Evolutionary conservation across 2,113 vertebrate species (phyloP).

Genomic region (Sylvietta virens): DNA sequence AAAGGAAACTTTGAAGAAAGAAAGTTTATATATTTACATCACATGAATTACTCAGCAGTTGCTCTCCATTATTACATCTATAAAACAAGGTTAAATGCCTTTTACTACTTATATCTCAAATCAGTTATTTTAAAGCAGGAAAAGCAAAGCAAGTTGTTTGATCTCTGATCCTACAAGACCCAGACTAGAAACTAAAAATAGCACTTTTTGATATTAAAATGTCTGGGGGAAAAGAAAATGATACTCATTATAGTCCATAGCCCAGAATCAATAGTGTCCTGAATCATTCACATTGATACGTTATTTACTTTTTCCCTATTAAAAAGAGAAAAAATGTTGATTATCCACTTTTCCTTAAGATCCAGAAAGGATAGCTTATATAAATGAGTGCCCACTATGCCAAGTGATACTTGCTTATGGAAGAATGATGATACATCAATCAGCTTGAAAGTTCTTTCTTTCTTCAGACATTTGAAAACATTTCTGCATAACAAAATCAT

Average conservation of each 20-base stretch:
- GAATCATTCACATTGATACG: not conserved
- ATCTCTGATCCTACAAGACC: not conserved
- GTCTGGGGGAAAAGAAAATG: rapidly evolving
- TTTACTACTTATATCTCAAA: not conserved
- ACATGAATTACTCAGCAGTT: not conserved
- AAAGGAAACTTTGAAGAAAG: not conserved
- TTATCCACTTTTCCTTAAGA: not conserved
- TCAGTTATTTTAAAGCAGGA: not conserved
- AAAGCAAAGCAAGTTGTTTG: not conserved
- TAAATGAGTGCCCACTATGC: not conserved
- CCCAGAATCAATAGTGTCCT: not conserved
- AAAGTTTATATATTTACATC: not conserved
- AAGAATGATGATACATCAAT: not conserved
- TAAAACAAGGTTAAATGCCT: not conserved
- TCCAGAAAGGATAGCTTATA: not conserved
- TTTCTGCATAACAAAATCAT: not conserved
- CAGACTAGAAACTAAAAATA: not conserved
- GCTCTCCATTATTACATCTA: not conserved
- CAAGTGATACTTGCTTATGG: not conserved
- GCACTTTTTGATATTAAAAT: not conserved
- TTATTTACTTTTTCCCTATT: not conserved
- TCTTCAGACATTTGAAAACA: not conserved
- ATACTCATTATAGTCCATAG: not conserved
- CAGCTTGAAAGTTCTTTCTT: not conserved
- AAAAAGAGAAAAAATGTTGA: not conserved